Evolutionary conservation across 2,113 vertebrate species (phyloP).

Genomic region (Psephotus haematonotus): DNA sequence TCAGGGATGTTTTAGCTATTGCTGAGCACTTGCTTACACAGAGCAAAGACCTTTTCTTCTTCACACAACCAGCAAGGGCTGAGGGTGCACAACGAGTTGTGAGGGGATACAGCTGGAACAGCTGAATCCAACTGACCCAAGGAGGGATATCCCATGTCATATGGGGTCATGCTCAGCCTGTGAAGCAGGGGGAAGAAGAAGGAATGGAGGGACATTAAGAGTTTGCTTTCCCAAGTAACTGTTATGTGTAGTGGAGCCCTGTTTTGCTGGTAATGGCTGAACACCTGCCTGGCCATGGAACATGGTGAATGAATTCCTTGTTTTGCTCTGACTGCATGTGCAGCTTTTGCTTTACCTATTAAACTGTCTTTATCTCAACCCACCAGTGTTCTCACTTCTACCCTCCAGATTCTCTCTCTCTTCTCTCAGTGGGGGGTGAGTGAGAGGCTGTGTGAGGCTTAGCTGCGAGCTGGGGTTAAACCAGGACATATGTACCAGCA

Average conservation of each 20-base stretch:
- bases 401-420: not conserved
- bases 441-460: not conserved
- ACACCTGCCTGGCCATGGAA: not conserved
- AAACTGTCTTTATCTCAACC: not conserved
- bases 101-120: not conserved
- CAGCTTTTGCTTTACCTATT: not conserved
- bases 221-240: not conserved
- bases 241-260: not conserved
- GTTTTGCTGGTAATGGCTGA: not conserved
- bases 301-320: not conserved
- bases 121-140: not conserved
- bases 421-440: not conserved
- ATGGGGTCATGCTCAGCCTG: not conserved
- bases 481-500: not conserved
- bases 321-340: not conserved
- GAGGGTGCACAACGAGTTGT: not conserved
- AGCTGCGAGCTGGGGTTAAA: not conserved
- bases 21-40: not conserved
- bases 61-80: not conserved
- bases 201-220: not conserved
- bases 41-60: not conserved
- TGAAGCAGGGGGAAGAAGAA: not conserved
- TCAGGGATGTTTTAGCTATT: not conserved
- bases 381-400: not conserved
- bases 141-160: not conserved